Percentiles rank a stretch among this genome's conserved stretches.
These are phyloP conservation scores for Gnathonemus echidnorhynchus DNA, from an alignment of 2,113 vertebrate species.

Conservation along the genomic window DNA sequence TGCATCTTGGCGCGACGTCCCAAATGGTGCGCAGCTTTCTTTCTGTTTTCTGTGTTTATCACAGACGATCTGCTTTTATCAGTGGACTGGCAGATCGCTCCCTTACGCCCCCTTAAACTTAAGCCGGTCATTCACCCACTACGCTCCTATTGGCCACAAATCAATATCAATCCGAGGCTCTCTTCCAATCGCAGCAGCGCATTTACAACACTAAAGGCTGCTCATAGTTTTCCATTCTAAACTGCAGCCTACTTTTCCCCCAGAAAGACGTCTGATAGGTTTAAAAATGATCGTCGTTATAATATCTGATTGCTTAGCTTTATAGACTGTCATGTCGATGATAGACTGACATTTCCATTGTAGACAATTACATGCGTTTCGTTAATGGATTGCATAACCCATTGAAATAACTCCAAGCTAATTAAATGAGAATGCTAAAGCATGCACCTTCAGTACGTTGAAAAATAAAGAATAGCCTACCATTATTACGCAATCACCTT, in stretches of 20 bases:
- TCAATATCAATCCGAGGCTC: conserved; percentile 46
- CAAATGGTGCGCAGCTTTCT: conserved; percentile 50
- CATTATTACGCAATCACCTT: not conserved
- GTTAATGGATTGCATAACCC: not conserved
- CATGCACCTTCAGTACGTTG: not conserved
- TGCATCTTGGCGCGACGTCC: conserved; percentile 17
- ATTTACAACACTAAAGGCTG: conserved; percentile 49
- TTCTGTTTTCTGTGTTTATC: conserved; percentile 36
- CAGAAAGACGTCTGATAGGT: conserved; percentile 25
- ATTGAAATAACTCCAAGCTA: not conserved
- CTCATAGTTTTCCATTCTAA: conserved; percentile 60
- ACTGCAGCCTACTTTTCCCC: conserved; percentile 63
- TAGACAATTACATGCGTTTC: not conserved
- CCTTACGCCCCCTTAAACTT: conserved; percentile 53
- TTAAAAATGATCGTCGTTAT: not conserved
- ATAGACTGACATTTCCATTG: not conserved
- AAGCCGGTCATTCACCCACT: conserved; percentile 34
- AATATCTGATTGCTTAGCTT: not conserved
- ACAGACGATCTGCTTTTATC: conserved; percentile 42
- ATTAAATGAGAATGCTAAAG: not conserved
- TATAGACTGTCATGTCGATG: not conserved
- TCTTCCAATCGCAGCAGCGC: conserved; percentile 34
- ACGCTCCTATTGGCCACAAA: conserved; percentile 51
- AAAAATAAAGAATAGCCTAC: not conserved
- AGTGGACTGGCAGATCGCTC: conserved; percentile 62